phyloP scores from a whole-genome alignment of 1,140 invertebrate genomes.

The Lordiphosa stackelbergi region DNA sequence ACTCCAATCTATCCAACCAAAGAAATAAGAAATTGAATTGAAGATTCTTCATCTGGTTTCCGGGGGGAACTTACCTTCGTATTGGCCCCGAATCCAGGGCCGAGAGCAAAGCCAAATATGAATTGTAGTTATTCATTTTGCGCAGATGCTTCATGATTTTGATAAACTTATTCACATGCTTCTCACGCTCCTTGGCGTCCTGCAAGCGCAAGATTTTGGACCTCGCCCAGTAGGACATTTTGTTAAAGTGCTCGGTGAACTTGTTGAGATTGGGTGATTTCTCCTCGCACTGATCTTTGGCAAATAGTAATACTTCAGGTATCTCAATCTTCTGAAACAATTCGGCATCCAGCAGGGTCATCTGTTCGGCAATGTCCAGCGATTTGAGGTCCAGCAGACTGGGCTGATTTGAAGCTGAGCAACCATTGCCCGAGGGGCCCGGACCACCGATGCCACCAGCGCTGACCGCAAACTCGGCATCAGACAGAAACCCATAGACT shows the following conservation, averaged over 20 bases:
- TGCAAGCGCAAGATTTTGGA: conserved; percentile 87
- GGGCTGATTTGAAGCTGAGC: conserved; percentile 21
- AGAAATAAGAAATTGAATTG: no score
- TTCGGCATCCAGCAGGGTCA: conserved; percentile 97
- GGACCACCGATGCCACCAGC: background rate
- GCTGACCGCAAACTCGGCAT: conserved; percentile 24
- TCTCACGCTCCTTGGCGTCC: conserved; percentile 95
- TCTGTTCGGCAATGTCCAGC: conserved; percentile 92
- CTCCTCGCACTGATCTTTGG: conserved; percentile 97
- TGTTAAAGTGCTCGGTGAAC: conserved; percentile 99
- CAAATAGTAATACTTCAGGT: conserved; percentile 97
- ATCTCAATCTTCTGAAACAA: conserved; percentile 98
- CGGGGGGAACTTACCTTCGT: conserved; percentile 79
- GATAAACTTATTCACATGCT: conserved; percentile 96
- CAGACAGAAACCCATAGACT: conserved; percentile 25
- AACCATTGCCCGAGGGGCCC: background rate
- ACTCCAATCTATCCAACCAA: conserved; percentile 85
- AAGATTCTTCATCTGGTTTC: no score
- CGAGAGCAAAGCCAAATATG: conserved; percentile 96
- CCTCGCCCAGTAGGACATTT: conserved; percentile 98
- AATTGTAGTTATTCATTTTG: conserved; percentile 99
- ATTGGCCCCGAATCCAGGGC: conserved; percentile 98
- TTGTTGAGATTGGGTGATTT: conserved; percentile 95
- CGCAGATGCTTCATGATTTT: conserved; percentile 99
- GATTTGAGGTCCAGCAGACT: conserved; percentile 94